These are phyloP conservation scores for Bombus sylvicola DNA, from an alignment of 1,140 invertebrate species.

Conservation along the genomic window DNA sequence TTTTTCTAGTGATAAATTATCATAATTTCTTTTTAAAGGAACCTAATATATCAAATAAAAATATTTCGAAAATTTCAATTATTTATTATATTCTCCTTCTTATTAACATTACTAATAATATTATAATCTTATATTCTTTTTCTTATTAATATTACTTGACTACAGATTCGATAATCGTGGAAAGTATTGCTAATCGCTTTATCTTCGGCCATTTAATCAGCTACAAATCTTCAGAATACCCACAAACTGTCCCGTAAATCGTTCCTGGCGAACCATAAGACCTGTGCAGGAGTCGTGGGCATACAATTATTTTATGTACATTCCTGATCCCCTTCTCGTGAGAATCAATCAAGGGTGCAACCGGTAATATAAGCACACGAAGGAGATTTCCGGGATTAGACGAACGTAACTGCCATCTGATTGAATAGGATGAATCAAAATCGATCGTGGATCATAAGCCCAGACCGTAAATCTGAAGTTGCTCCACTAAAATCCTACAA, in stretches of 20 bases:
- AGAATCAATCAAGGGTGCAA: conserved; percentile 55
- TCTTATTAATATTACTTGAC: background rate
- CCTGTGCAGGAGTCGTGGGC: background rate
- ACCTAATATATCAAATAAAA: background rate
- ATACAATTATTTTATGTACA: conserved; percentile 52
- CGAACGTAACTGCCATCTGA: conserved; percentile 52
- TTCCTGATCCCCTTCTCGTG: background rate
- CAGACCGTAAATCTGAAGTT: conserved; percentile 26
- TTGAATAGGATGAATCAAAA: conserved; percentile 42
- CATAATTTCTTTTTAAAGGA: background rate
- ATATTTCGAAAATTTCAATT: background rate
- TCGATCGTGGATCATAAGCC: conserved; percentile 35
- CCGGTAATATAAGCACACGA: conserved; percentile 7
- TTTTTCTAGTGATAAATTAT: background rate
- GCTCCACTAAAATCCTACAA: background rate
- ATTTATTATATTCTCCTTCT: background rate
- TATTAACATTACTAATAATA: background rate
- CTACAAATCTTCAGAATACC: conserved; percentile 17
- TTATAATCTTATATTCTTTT: background rate
- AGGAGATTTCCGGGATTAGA: conserved; percentile 65
- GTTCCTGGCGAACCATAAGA: conserved; percentile 12
- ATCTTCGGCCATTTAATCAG: conserved; percentile 13
- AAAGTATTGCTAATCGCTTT: background rate
- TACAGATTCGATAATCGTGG: background rate
- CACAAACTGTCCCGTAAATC: conserved; percentile 22